Conservation (phyloP, 2,888 invertebrate species). For the Atrina japonica region DNA sequence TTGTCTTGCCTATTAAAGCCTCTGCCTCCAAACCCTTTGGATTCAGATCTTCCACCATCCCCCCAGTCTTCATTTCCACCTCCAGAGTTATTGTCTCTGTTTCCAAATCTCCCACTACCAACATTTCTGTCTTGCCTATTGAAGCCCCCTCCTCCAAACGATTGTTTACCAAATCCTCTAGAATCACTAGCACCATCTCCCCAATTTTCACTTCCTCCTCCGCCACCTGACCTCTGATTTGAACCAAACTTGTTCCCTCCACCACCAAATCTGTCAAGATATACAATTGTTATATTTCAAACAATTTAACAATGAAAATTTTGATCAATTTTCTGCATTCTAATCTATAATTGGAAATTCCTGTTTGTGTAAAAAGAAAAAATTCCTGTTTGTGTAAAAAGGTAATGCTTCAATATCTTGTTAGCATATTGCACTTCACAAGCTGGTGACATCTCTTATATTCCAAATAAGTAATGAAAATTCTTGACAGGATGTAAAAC, state of each 20-base stretch:
- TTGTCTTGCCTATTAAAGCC: constrained; percentile 24
- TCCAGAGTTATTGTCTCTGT: constrained; percentile 29
- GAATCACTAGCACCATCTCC: constrained; percentile 3
- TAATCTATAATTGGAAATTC: too few relatives aligned
- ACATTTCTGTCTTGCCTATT: constrained; percentile 17
- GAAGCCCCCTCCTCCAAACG: constrained; percentile 1
- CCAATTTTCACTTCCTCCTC: constrained; percentile 6
- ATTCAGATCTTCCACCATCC: constrained; percentile 37
- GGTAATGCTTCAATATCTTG: too few relatives aligned
- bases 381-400: too few relatives aligned
- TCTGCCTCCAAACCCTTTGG: constrained; percentile 16
- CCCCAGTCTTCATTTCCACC: constrained; percentile 33
- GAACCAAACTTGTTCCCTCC: constrained; percentile 9
- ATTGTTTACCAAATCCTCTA: not conserved
- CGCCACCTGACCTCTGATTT: not conserved
- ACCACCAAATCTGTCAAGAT: constrained; percentile 32
- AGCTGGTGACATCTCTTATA: too few relatives aligned
- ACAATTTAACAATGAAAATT: too few relatives aligned
- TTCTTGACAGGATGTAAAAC: too few relatives aligned
- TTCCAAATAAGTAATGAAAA: too few relatives aligned
- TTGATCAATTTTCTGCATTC: too few relatives aligned
- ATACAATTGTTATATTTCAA: too few relatives aligned
- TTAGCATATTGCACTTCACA: too few relatives aligned
- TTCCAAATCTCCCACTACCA: constrained; percentile 26
- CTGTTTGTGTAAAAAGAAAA: too few relatives aligned